Percentiles rank a stretch among this genome's conserved stretches.
These are phyloP conservation scores for Cybosia mesomella DNA, from an alignment of 2,888 invertebrate species.

Conservation along the genomic window DNA sequence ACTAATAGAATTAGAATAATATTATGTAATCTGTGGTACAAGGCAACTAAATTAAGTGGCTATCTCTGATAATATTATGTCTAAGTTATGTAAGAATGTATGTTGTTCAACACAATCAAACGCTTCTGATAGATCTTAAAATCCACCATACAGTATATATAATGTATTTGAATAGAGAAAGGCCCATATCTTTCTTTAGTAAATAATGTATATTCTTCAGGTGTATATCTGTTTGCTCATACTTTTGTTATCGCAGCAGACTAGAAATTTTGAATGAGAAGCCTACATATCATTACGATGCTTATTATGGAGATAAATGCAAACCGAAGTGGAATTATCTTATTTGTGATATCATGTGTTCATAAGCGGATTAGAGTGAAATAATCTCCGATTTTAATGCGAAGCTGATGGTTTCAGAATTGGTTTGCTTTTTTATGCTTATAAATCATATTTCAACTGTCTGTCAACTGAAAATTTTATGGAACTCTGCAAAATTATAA, in stretches of 20 bases:
- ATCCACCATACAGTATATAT: no score
- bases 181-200: no score
- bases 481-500: neutral
- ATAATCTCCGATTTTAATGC: neutral
- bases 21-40: no score
- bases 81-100: no score
- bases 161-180: no score
- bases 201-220: neutral
- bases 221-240: neutral
- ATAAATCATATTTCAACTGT: neutral
- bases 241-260: neutral
- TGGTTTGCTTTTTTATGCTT: neutral
- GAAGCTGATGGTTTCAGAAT: neutral
- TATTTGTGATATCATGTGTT: slow-evolving; percentile 17
- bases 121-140: neutral
- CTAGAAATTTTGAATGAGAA: neutral
- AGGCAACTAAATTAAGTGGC: no score
- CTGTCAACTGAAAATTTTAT: neutral
- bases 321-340: slow-evolving; percentile 17
- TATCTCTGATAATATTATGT: no score
- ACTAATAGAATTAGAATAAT: no score
- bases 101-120: neutral
- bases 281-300: neutral
- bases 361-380: slow-evolving; percentile 17
- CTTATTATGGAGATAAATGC: neutral